Conservation (phyloP, 2,888 invertebrate species). For the Agriopis leucophaearia region DNA sequence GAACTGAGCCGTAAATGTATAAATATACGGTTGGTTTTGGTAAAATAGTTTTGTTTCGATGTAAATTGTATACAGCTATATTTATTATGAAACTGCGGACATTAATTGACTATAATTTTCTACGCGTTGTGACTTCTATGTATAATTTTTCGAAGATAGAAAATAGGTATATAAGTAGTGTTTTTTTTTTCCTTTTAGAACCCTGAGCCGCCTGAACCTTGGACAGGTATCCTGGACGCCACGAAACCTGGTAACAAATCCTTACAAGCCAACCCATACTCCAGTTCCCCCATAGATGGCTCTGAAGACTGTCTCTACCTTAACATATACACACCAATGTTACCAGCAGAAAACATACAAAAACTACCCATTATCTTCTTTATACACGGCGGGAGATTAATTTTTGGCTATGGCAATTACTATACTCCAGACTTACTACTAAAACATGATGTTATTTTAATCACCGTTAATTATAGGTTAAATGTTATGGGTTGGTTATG, state of each 20-base stretch:
- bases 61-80: too few species aligned
- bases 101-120: too few species aligned
- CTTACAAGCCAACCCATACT: conserved; percentile 77
- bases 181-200: conserved; percentile 58
- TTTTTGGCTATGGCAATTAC: conserved; percentile 83
- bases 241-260: conserved; percentile 75
- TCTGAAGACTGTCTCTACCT: conserved; percentile 90
- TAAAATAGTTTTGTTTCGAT: too few species aligned
- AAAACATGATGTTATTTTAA: conserved; percentile 69
- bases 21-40: too few species aligned
- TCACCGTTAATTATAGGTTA: conserved; percentile 75
- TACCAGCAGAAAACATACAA: conserved; percentile 67
- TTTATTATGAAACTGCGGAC: too few species aligned
- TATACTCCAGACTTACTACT: conserved; percentile 75
- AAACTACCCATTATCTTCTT: conserved; percentile 84
- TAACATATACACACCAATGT: conserved; percentile 88
- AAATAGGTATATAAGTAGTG: background rate
- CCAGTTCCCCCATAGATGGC: conserved; percentile 74
- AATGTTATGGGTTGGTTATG: conserved; percentile 74
- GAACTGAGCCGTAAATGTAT: too few species aligned
- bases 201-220: conserved; percentile 65
- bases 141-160: too few species aligned
- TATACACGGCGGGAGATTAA: conserved; percentile 85
- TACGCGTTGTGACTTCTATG: too few species aligned
- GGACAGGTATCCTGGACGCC: conserved; percentile 70